Evolutionary conservation across 2,888 invertebrate species (phyloP).

Genomic region (Dorcus hopei): DNA sequence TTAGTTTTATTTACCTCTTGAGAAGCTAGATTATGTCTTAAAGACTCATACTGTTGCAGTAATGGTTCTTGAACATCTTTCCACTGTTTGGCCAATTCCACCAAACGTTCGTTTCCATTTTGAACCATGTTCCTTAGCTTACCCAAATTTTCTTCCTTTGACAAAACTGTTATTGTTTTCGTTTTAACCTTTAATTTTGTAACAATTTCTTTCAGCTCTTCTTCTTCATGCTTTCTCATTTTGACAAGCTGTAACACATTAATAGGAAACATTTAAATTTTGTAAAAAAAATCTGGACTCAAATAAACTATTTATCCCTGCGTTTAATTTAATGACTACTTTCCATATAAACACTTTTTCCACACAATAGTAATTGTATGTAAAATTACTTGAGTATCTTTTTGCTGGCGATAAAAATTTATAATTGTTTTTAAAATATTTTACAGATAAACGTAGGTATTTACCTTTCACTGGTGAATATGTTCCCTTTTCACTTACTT

Average conservation of each 20-base stretch:
- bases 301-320: too few species aligned
- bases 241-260: constrained; percentile 27
- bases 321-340: constrained; percentile 10
- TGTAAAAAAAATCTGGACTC: too few species aligned
- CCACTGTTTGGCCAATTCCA: constrained; percentile 69
- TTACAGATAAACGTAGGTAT: too few species aligned
- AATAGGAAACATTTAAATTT: constrained; percentile 5
- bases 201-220: constrained; percentile 45
- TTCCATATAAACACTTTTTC: constrained; percentile 3
- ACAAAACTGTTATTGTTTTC: constrained; percentile 62
- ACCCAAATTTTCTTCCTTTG: constrained; percentile 58
- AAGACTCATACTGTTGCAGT: constrained; percentile 56
- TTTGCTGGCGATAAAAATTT: too few species aligned
- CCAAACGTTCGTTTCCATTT: constrained; percentile 60
- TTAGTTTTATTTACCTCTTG: constrained; percentile 43
- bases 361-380: too few species aligned
- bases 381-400: too few species aligned
- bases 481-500: too few species aligned
- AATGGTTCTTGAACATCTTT: constrained; percentile 67
- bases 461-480: too few species aligned
- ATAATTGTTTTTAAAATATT: too few species aligned
- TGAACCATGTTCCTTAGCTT: constrained; percentile 60
- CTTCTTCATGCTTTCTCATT: constrained; percentile 44
- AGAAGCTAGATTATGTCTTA: constrained; percentile 37
- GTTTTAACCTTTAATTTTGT: constrained; percentile 54